Percentiles rank a stretch among this genome's conserved stretches.
Evolutionary conservation across 2,888 invertebrate species (phyloP).

Genomic region (Tromatobia lineatoria): DNA sequence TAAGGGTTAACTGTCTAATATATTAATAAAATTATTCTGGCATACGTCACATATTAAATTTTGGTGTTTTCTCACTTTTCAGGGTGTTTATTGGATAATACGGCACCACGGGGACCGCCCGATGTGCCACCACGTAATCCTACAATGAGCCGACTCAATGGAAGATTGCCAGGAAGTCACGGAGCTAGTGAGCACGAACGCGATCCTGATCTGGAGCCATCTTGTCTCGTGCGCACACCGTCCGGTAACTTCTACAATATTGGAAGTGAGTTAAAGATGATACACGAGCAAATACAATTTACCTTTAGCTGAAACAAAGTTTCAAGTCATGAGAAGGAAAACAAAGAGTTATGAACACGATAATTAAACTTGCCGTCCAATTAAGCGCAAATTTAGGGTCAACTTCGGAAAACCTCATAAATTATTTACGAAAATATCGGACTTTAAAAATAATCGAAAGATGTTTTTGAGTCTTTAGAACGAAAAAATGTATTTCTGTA

Average conservation of each 20-base stretch:
- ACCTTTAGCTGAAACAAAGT: background rate
- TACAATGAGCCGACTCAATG: conserved; percentile 96
- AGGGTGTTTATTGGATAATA: conserved; percentile 95
- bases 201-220: conserved; percentile 95
- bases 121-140: conserved; percentile 97
- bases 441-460: too few species aligned
- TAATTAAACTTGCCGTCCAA: too few species aligned
- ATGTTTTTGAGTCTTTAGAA: too few species aligned
- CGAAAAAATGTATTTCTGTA: too few species aligned
- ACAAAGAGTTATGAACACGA: too few species aligned
- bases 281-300: background rate
- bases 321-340: background rate
- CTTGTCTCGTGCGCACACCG: conserved; percentile 95
- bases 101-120: conserved; percentile 90
- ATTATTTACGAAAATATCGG: too few species aligned
- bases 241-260: conserved; percentile 96
- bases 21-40: background rate
- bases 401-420: too few species aligned
- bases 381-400: too few species aligned
- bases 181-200: conserved; percentile 83
- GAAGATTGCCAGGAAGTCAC: conserved; percentile 91
- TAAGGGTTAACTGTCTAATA: background rate
- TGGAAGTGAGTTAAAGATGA: conserved; percentile 88
- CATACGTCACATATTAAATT: conserved; percentile 49
- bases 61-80: conserved; percentile 83